Evolutionary conservation across 2,888 invertebrate genomes (phyloP), one percentile per base, ranked within the genome.

Genomic region (Elegia similella): DNA sequence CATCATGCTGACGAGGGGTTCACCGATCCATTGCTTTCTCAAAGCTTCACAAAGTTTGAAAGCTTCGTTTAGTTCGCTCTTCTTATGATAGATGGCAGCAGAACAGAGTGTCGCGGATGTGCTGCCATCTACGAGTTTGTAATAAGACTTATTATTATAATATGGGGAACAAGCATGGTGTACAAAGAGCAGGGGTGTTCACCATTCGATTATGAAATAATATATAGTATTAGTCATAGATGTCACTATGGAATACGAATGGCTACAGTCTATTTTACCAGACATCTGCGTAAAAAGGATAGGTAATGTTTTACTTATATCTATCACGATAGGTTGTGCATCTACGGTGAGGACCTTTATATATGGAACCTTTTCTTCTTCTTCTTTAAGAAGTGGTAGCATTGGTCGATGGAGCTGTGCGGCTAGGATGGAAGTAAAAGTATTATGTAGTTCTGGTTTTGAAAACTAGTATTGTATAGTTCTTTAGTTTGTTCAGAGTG

Each of bases 11-110:
- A 16, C 16, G 10, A 16, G 8, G 44, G n/a, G 16, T 15, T 38
- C 32, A 5, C 7, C 23, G 23, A 2, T 23, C 2, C 5, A 10
- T 0, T 32, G 54, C 54, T 54, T 54, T 44, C 15, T 42, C 42
- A 32, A 44, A 47, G 56, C 43, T 42, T 55, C 16, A 54, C 7
- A 52, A 42, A 50, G 52, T 52, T 38, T 6, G 16, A 48, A 32
- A 47, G 46, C 16, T 8, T 46, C 63, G 61, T 59, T 59, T 65
- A 72, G 64, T 77, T 68, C 58, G 7, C 10, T 10, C 5, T 48
- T 52, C 59, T 57, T 58, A 43, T 59, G 62, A 71, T 64, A 84
- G 83, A 81, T 81, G 82, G 80, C 82, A 67, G 61, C 66, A 42
- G 32, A 46, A 47, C 29, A 8, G 17, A 17, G n/a, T 7, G 15